Evolutionary conservation across 2,888 invertebrate genomes (phyloP).

Genomic region (Suillia variegata): DNA sequence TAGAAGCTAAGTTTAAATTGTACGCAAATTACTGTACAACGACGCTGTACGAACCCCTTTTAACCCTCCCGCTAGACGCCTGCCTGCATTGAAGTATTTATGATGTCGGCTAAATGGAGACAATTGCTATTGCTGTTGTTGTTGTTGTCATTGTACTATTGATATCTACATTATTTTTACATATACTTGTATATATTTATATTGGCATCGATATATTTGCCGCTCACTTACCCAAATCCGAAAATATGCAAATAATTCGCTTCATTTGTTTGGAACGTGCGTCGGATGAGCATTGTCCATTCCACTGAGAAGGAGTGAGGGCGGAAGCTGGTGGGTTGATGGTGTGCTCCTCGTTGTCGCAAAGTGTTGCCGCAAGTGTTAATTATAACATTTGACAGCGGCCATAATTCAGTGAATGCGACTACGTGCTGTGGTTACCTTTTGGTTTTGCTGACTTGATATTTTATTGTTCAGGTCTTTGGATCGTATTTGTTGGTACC

Average conservation of each 20-base stretch:
- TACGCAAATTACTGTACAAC: no score
- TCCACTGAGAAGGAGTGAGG: no score
- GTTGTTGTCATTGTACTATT: background rate
- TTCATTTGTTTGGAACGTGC: no score
- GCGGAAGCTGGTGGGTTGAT: no score
- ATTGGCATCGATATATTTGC: no score
- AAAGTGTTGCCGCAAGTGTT: conserved; percentile 1
- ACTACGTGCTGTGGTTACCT: background rate
- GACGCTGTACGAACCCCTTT: no score
- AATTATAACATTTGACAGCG: conserved; percentile 5
- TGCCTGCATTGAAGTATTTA: background rate
- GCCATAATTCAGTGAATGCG: background rate
- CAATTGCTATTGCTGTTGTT: background rate
- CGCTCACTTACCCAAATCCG: background rate
- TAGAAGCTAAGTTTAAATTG: no score
- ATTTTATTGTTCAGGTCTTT: no score
- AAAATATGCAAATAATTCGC: background rate
- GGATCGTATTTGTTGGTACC: no score
- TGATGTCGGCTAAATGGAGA: background rate
- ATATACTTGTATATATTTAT: background rate
- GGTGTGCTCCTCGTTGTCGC: background rate
- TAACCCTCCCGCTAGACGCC: background rate
- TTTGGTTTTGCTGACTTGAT: no score
- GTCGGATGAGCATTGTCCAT: no score
- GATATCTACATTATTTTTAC: background rate